Conservation (phyloP, 2,888 invertebrate species). For the Xylota sylvarum region DNA sequence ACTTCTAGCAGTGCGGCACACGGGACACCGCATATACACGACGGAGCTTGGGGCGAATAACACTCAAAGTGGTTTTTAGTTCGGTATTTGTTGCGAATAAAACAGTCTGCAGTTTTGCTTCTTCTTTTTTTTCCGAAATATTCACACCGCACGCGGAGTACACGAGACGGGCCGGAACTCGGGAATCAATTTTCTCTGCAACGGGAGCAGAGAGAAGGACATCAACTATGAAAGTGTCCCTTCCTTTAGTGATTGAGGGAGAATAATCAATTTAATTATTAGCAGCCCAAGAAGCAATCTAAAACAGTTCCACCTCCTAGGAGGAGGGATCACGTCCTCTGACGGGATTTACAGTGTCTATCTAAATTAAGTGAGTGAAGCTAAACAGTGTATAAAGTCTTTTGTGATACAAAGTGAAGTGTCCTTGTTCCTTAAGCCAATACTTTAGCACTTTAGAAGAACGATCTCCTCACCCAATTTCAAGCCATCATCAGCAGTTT, state of each 20-base stretch:
- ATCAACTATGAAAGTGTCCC: conserved; percentile 14
- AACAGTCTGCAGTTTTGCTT: conserved; percentile 37
- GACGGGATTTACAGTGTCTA: background rate
- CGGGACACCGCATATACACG: conserved; percentile 63
- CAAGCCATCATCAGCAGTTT: conserved; percentile 59
- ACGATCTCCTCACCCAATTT: conserved; percentile 8
- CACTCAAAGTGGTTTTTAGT: conserved; percentile 69
- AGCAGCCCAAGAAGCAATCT: background rate
- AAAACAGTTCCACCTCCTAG: background rate
- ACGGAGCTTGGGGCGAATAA: conserved; percentile 70
- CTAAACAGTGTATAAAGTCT: conserved; percentile 18
- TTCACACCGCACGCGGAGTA: conserved; percentile 13
- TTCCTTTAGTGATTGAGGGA: conserved; percentile 16
- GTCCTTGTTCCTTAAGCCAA: conserved; percentile 45
- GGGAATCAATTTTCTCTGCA: conserved; percentile 27
- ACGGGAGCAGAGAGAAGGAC: background rate
- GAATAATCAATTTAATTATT: conserved; percentile 39
- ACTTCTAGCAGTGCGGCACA: conserved; percentile 57
- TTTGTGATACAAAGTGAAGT: conserved; percentile 48
- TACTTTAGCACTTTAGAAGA: conserved; percentile 46
- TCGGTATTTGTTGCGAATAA: conserved; percentile 56
- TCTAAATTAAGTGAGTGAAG: background rate
- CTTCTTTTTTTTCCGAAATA: background rate
- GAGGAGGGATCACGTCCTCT: background rate
- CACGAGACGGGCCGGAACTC: conserved; percentile 37